phyloP scores from a whole-genome alignment of 2,113 vertebrate species.

The Geococcyx californianus region DNA sequence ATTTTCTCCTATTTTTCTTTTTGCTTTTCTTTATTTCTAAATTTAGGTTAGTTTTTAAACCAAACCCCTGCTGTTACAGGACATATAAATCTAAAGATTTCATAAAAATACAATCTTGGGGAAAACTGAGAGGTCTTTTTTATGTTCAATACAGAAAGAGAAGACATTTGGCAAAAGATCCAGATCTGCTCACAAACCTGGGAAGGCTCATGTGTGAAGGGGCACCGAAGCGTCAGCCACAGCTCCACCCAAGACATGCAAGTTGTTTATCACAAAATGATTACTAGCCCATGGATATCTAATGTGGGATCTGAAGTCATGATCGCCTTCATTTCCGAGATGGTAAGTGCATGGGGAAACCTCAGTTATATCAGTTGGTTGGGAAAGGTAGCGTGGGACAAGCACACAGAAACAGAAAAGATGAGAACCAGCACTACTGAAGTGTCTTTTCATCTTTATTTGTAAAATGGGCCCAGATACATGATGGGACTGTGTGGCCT shows the following conservation, averaged over 20 bases:
- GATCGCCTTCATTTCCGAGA: not conserved
- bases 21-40: not conserved
- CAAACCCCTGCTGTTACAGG: not conserved
- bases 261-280: not conserved
- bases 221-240: not conserved
- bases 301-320: not conserved
- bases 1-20: not conserved
- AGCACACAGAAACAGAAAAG: not conserved
- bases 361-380: not conserved
- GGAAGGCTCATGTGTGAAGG: not conserved
- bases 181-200: not conserved
- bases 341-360: not conserved
- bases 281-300: not conserved
- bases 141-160: not conserved
- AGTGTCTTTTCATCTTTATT: not conserved
- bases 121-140: not conserved
- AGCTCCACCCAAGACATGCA: not conserved
- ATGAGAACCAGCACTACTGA: not conserved
- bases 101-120: not conserved
- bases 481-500: not conserved
- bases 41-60: not conserved
- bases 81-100: not conserved
- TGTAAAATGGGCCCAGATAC: not conserved
- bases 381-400: not conserved
- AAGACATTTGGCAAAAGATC: not conserved